These are phyloP conservation scores for Fragum sueziense DNA, from an alignment of 2,888 invertebrate genomes.

Conservation along the genomic window DNA sequence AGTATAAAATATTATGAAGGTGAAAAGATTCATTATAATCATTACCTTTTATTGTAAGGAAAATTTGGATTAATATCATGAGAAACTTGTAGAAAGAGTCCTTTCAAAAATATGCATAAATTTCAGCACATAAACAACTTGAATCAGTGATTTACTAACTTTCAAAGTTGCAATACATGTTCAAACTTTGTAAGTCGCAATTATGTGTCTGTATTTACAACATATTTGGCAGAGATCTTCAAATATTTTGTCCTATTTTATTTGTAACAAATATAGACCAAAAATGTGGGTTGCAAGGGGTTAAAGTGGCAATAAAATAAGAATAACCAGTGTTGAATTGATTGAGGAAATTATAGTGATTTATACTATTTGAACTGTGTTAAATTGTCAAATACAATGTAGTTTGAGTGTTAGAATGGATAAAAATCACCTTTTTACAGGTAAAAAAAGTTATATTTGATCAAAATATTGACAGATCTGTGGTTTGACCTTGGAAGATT, in stretches of 20 bases:
- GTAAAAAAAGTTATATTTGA: background rate
- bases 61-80: too few species aligned
- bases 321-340: background rate
- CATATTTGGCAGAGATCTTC: background rate
- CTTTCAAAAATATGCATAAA: too few species aligned
- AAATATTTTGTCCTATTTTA: background rate
- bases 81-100: too few species aligned
- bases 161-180: too few species aligned
- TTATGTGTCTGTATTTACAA: too few species aligned
- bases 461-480: background rate
- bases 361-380: background rate
- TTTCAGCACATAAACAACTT: too few species aligned
- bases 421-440: background rate
- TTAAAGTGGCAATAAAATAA: constrained; percentile 13
- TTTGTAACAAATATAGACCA: background rate
- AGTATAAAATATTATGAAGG: too few species aligned
- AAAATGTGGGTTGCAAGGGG: background rate
- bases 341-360: background rate
- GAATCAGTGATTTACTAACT: too few species aligned
- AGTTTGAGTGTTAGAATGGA: background rate
- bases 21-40: too few species aligned
- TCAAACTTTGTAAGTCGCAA: too few species aligned
- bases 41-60: too few species aligned
- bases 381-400: background rate
- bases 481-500: background rate